Evolutionary conservation across 2,113 vertebrate species (phyloP), one percentile per base, ranked within the genome.

Genomic region (Istiophorus platypterus): DNA sequence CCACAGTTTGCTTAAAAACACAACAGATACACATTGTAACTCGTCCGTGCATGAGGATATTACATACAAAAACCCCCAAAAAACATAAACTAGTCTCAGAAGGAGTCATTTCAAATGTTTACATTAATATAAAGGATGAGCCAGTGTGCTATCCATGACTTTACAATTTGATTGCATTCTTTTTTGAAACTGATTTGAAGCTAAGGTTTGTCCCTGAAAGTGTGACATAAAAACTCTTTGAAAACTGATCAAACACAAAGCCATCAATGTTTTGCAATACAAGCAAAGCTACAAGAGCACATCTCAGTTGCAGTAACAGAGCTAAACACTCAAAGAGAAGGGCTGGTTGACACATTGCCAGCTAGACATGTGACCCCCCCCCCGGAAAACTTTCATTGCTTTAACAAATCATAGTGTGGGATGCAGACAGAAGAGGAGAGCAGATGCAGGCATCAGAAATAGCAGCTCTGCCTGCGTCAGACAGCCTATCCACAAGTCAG

Each of bases 1-100:
- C 98, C 34, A 95, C 68, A 2, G 92, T 91, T 97, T 98, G 95
- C 98, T 99, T 87, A 85, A 90, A 83, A 81, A 90, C 75, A 90
- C 26, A 78, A 27, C 24, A 76, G 2, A 56, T 14, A 80, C 51
- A 62, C 9, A 27, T 7, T 7, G 8, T 5, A 29, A 81, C 9
- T 49, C 8, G 62, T n/a, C 10, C 1, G 1, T 0, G 6, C 13
- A 41, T 11, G 1, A 39, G 54, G 6, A 42, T 27, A 73, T 2
- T 7, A 57, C 10, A 49, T 9, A 49, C 24, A 15, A 15, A 2
- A 15, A 22, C n/a, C n/a, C n/a, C n/a, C n/a, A 34, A 34, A 34
- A 34, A 34, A 34, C 6, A 34, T n/a, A 31, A 26, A 39, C 4
- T 9, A 9, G 7, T 41, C 5, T 41, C 3, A 0, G 37, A 9